Evolutionary conservation across 2,113 vertebrate species (phyloP), one percentile per base, ranked within the genome.

Genomic region (Hyaena hyaena): DNA sequence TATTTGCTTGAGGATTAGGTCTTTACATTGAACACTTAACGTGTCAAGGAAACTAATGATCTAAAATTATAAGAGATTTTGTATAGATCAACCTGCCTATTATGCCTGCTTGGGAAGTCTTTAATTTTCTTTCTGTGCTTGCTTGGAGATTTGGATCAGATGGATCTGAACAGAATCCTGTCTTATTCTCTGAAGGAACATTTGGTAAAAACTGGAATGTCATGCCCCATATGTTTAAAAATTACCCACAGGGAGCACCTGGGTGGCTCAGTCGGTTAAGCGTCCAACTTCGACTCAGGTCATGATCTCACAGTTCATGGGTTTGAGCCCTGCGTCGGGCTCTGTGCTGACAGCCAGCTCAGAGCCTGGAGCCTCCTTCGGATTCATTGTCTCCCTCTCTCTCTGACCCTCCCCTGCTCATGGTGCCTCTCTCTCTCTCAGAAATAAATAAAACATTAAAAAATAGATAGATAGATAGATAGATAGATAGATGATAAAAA

Each of bases 101-200:
- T 98, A 96, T 97, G 95, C 84, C 96, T 98, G 94, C 92, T 97
- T 97, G 92, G 98, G 97, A 97, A 96, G 82, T 95, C 92, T 94
- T 96, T 93, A 4, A 1, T 80, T 98, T 98, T 92, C 79, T 85
- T 96, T 97, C 82, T 96, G 88, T 98, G 96, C 94, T 96, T 98
- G 93, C 96, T 97, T 87, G 96, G 97, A 97, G 96, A n/a, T 95
- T 98, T 98, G 89, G 89, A 98, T 97, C 91, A 95, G 95, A 96
- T 95, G 95, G 97, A 45, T 98, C 92, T 93, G 96, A 97, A 95
- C 15, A 93, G 74, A 92, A 97, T 96, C 66, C 71, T 95, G 77
- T 95, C 96, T 86, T 97, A 97, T 96, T 96, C 95, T 98, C 97
- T 98, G 98, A 98, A 98, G 94, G 94, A 98, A 98, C 91, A 98